Base-by-base conservation (phyloP, 2,888 invertebrate species). In the Melieria omissa region DNA sequence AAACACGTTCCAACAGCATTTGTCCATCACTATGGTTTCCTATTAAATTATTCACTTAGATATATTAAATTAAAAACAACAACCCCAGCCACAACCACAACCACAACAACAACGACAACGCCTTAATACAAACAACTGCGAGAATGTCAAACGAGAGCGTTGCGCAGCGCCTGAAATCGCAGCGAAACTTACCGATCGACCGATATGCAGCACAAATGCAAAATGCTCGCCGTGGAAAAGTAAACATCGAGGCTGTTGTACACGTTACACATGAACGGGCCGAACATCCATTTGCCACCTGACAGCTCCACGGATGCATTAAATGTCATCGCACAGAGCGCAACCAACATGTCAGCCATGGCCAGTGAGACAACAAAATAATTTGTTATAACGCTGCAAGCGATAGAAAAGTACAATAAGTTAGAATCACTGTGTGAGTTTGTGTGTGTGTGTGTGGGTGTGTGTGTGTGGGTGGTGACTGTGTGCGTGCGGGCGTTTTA, bases 241-340 rank as follows among this genome's bases (percentile, higher is more conserved):
- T 97, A 95, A 1, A 98, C 98, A 86, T 98, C 98, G 78, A 97
- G 89, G 1, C 97, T 95, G 87, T 97, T 98, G 94, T 97, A 98
- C 14, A 97, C 94, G 86, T 97, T 96, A 87, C 97, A 97, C 94
- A 96, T 94, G 82, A 94, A 93, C 80, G 93, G 92, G 0, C 96
- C 95, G 81, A 97, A 96, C 74, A 95, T 86, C 97, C 97, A 97
- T 76, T 89, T 90, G 9, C 93, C 93, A 6, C 92, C 93, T 1
- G 94, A 93, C 16, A 96, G 89, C 85, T 95, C 95, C 46, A 96
- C 94, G 82, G 93, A 93, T 78, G 95, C 95, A 88, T 96, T 96
- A 86, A 96, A 96, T 78, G 95, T 95, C 96, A 97, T 97, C 0
- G 96, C 96, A 89, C 95, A 94, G 47, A 96, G 92, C 0, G 98